Conservation (phyloP, 2,797 vertebrate species). For the Erithacus rubecula region DNA sequence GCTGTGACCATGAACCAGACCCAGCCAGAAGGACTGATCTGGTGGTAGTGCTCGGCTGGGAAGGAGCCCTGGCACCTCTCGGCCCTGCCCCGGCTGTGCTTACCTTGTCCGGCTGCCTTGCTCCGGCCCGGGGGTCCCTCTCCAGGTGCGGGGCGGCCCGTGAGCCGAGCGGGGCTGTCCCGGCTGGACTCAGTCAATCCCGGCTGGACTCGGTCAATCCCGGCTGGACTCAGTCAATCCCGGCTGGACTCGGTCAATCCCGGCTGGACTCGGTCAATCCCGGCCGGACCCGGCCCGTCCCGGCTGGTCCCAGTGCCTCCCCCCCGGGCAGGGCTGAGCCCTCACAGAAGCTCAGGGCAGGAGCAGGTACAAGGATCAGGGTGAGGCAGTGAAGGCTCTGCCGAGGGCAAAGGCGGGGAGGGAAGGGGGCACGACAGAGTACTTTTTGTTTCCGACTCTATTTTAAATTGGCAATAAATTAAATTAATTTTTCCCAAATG, state of each 20-base stretch:
- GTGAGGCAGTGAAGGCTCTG: neutral
- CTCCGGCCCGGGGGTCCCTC: neutral
- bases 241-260: no score
- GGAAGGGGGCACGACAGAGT: no score
- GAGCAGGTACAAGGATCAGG: no score
- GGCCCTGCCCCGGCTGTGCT: neutral
- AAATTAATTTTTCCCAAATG: neutral
- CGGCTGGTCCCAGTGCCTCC: fast-evolving
- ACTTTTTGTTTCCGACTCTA: neutral
- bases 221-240: no score
- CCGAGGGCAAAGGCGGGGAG: neutral
- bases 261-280: no score
- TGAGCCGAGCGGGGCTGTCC: neutral
- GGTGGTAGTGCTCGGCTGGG: neutral
- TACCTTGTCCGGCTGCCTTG: fast-evolving
- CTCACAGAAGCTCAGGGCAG: neutral
- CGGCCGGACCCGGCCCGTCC: no score
- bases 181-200: neutral
- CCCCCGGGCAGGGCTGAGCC: neutral
- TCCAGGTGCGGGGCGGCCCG: no score
- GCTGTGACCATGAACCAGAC: neutral
- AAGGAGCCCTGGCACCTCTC: neutral
- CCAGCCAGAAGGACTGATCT: fast-evolving
- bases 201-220: no score
- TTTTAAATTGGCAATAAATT: neutral